A percentile compares a stretch with the other conserved stretches of the same genome.
These are phyloP conservation scores for Aspidapion aeneum DNA, from an alignment of 2,888 invertebrate species.

Conservation along the genomic window DNA sequence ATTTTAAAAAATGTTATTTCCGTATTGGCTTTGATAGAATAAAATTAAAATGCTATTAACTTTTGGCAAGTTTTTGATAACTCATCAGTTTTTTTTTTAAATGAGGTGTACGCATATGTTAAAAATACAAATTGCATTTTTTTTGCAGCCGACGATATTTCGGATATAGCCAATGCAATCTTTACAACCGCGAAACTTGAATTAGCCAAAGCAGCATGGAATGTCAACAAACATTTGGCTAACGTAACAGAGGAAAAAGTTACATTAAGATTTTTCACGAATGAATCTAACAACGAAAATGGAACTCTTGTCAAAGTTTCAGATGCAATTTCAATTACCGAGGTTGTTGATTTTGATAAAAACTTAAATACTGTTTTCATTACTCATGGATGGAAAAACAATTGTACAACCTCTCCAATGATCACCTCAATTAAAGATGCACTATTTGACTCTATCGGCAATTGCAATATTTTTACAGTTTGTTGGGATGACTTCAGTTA, in stretches of 20 bases:
- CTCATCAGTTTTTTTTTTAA: too few species aligned
- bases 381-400: slow-evolving; percentile 40
- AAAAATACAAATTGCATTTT: too few species aligned
- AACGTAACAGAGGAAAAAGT: background rate
- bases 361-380: slow-evolving; percentile 34
- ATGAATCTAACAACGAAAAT: background rate
- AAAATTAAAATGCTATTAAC: too few species aligned
- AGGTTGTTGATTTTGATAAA: slow-evolving; percentile 23
- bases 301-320: background rate
- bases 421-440: slow-evolving; percentile 30
- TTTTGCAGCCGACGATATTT: background rate
- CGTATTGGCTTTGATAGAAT: too few species aligned
- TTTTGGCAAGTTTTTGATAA: too few species aligned
- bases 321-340: background rate
- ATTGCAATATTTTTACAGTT: slow-evolving; percentile 41
- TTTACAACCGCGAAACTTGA: background rate
- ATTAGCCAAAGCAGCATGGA: background rate
- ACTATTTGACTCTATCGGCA: slow-evolving; percentile 25
- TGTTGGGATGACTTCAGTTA: slow-evolving; percentile 37
- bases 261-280: background rate
- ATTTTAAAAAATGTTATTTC: too few species aligned
- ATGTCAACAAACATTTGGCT: background rate
- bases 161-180: background rate
- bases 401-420: slow-evolving; percentile 30
- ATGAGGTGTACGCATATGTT: too few species aligned